phyloP scores from a whole-genome alignment of 2,797 vertebrate genomes.

The Dallia pectoralis region DNA sequence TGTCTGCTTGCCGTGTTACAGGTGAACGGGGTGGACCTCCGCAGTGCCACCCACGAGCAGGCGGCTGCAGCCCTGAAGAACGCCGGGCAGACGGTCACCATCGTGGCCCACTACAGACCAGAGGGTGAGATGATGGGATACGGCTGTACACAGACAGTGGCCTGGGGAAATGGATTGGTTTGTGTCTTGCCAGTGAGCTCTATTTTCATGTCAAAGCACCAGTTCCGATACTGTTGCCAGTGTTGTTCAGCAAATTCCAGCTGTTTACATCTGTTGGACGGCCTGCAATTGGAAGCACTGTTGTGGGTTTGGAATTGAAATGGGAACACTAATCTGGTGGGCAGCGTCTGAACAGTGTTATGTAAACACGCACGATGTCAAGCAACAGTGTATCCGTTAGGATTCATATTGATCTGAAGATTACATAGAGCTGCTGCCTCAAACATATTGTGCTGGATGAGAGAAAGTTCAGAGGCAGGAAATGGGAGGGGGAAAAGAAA shows the following conservation, averaged over 20 bases:
- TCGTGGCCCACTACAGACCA: conserved; percentile 92
- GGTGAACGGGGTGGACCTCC: conserved; percentile 95
- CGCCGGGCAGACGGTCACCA: conserved; percentile 92
- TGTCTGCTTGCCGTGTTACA: conserved; percentile 47
- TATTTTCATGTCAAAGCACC: too few relatives aligned
- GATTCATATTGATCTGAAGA: neutral
- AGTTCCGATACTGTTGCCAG: too few relatives aligned
- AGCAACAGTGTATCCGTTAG: neutral
- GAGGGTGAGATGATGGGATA: conserved; percentile 79
- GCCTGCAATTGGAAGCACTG: too few relatives aligned
- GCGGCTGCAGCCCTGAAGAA: conserved; percentile 94
- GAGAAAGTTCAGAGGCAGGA: neutral
- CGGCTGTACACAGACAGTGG: neutral
- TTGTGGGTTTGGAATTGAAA: too few relatives aligned
- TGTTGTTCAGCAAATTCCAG: too few relatives aligned
- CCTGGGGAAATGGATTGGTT: too few relatives aligned
- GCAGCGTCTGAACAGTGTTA: too few relatives aligned
- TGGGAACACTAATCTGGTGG: too few relatives aligned
- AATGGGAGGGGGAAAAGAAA: neutral
- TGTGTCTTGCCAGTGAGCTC: too few relatives aligned
- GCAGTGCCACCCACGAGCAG: conserved; percentile 92
- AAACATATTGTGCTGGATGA: neutral
- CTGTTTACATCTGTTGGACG: too few relatives aligned
- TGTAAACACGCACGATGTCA: too few relatives aligned
- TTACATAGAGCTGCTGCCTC: neutral